These are phyloP conservation scores for Notolabrus celidotus DNA, from an alignment of 2,797 vertebrate species.

Conservation along the genomic window DNA sequence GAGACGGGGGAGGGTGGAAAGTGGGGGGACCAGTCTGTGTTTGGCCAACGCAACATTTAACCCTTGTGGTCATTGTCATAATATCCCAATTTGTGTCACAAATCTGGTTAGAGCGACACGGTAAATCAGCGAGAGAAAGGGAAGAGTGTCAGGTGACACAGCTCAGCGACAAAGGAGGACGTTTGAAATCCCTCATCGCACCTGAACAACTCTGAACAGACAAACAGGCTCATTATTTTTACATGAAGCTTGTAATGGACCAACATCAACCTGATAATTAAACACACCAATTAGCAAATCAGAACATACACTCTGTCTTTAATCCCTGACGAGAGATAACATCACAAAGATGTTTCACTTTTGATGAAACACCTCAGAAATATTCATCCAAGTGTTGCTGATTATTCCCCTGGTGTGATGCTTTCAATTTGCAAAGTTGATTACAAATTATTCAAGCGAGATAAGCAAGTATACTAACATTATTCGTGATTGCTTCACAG, in stretches of 20 bases:
- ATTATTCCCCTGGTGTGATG: slow-evolving; percentile 35
- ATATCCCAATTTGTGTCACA: slow-evolving; percentile 87
- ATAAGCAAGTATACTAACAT: slow-evolving; percentile 20
- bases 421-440: slow-evolving; percentile 41
- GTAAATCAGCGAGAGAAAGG: slow-evolving; percentile 83
- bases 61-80: slow-evolving; percentile 85
- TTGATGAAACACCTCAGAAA: slow-evolving; percentile 48
- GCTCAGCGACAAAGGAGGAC: slow-evolving; percentile 50
- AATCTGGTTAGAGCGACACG: slow-evolving; percentile 83
- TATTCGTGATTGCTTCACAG: slow-evolving; percentile 26
- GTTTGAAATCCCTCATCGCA: slow-evolving; percentile 25
- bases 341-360: slow-evolving; percentile 52
- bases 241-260: slow-evolving; percentile 36
- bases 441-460: slow-evolving; percentile 34
- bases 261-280: slow-evolving; percentile 52
- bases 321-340: slow-evolving; percentile 42
- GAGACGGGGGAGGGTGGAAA: slow-evolving; percentile 46
- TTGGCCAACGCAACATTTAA: slow-evolving; percentile 83
- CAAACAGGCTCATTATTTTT: slow-evolving; percentile 48
- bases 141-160: slow-evolving; percentile 76
- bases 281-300: slow-evolving; percentile 63
- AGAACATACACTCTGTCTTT: slow-evolving; percentile 42
- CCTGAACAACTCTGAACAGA: slow-evolving; percentile 35
- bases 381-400: slow-evolving; percentile 21
- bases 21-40: slow-evolving; percentile 73